phyloP scores from a whole-genome alignment of 1,140 invertebrate genomes.

The Physella acuta region DNA sequence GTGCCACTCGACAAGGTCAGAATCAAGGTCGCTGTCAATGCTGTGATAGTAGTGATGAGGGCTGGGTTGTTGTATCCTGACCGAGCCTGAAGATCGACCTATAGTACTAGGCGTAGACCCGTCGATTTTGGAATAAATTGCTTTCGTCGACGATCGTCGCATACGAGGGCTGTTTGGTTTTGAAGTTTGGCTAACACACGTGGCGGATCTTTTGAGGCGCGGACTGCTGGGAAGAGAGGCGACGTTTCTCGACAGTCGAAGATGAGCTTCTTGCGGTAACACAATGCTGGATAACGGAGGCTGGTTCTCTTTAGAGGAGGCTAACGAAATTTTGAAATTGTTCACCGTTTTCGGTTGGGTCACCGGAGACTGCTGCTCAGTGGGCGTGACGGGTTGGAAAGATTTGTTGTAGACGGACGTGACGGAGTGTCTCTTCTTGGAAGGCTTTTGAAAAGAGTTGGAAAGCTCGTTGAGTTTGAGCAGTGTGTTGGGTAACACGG shows the following conservation, averaged over 20 bases:
- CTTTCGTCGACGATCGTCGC: slow-evolving; percentile 3
- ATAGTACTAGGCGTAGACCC: slow-evolving; percentile 8
- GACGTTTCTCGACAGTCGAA: too few species aligned
- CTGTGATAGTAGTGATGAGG: slow-evolving; percentile 10
- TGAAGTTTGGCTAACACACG: background rate
- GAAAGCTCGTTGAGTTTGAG: background rate
- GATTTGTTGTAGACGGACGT: slow-evolving; percentile 17
- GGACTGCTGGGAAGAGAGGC: background rate
- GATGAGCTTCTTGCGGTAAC: too few species aligned
- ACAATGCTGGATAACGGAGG: too few species aligned
- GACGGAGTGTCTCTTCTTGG: background rate
- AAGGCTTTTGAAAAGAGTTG: background rate
- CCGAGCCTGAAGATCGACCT: background rate
- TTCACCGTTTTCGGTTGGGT: background rate
- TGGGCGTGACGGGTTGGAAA: slow-evolving; percentile 15
- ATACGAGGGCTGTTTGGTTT: background rate
- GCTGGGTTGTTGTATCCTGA: background rate
- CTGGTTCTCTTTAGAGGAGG: too few species aligned
- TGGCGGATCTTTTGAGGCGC: background rate
- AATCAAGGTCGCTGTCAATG: slow-evolving; percentile 24
- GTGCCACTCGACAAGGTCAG: background rate
- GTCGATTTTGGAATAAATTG: background rate
- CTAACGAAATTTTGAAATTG: too few species aligned
- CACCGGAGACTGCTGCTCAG: slow-evolving; percentile 6
- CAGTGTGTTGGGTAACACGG: background rate